These are phyloP conservation scores for Lasioglossum vierecki DNA, from an alignment of 2,888 invertebrate species.

Conservation along the genomic window DNA sequence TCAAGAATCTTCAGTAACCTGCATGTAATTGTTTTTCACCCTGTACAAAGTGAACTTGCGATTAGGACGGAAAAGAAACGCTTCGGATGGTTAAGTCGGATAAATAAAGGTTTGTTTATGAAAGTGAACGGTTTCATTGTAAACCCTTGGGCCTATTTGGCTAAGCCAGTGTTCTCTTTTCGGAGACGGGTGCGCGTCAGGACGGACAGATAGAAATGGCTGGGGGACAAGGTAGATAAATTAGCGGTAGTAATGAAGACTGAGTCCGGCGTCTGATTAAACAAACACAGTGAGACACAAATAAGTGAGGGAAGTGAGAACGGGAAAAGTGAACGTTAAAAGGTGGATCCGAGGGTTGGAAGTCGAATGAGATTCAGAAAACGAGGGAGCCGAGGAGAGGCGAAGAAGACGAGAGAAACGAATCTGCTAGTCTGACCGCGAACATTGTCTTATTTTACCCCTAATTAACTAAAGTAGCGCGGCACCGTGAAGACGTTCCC, in stretches of 20 bases:
- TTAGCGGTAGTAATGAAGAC: conserved; percentile 82
- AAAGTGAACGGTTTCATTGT: too few species aligned
- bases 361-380: conserved; percentile 3
- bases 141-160: neutral
- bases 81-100: neutral
- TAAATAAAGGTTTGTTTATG: neutral
- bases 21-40: neutral
- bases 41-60: neutral
- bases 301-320: conserved; percentile 65
- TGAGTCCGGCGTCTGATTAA: conserved; percentile 82
- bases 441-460: conserved; percentile 69
- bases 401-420: conserved; percentile 54
- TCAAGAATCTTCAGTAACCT: too few species aligned
- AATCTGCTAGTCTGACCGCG: conserved; percentile 61
- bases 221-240: conserved; percentile 80
- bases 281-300: conserved; percentile 80
- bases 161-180: conserved; percentile 51
- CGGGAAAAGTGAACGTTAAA: conserved; percentile 20
- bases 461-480: conserved; percentile 77
- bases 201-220: conserved; percentile 66
- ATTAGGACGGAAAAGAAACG: neutral
- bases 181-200: conserved; percentile 28
- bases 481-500: conserved; percentile 64
- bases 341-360: neutral
- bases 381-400: conserved; percentile 37